Evolutionary conservation across 2,113 vertebrate species (phyloP), one percentile per base, ranked within the genome.

Genomic region (Anolis carolinensis): DNA sequence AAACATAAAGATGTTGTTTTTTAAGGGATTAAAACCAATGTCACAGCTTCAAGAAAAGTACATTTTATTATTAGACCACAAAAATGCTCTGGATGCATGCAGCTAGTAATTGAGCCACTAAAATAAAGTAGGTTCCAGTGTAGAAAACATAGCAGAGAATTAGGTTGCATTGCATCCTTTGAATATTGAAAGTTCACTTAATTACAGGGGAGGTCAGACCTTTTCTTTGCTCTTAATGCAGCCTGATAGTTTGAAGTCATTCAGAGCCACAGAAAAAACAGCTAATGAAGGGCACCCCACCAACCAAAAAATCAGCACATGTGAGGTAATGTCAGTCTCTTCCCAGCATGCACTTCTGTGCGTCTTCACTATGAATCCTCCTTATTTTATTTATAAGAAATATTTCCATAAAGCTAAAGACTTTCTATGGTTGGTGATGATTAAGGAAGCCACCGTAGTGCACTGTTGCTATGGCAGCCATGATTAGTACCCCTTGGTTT

Each of bases 401-500:
- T 34, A 32, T 21, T 75, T 86, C 59, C 18, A 70, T 55, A 1
- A 83, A 89, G 87, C 82, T 16, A 23, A 74, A 14, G 13, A 79
- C 52, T 36, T 76, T 86, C 21, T 91, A 92, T 84, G 30, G 85
- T 79, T 50, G 32, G 23, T 86, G 8, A 67, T 85, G 73, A 78
- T 89, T 88, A 82, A 72, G 63, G 79, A 65, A 83, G 59, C 86
- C 18, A 86, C 30, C 44, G 55, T 77, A 25, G 9, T 44, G 78
- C 21, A 77, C 25, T 2, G 50, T 86, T 92, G 87, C 90, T 84
- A 88, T 8, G 39, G 88, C 84, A 92, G 88, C 71, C 68, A 48
- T 90, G 79, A 79, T 90, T 81, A 91, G 87, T 92, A 90, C 88
- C 76, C 71, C 20, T 83, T 72, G 74, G 83, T 90, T 91, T 94